A percentile compares a stretch with the other conserved stretches of the same genome.
Evolutionary conservation across 2,113 vertebrate genomes (phyloP).

Genomic region (Scopus umbretta): DNA sequence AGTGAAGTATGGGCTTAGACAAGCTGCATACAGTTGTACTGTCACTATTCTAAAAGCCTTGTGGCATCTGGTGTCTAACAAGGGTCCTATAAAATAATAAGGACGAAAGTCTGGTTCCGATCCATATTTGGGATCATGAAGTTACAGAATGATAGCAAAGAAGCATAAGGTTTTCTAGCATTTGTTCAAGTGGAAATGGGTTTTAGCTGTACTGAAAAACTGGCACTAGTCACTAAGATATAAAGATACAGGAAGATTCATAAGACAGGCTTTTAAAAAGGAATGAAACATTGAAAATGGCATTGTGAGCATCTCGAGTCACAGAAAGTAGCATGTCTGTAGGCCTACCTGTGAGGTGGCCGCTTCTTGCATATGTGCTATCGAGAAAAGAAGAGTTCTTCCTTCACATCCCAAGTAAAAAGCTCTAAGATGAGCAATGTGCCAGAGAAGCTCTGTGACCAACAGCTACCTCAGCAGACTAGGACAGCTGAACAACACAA

Average conservation of each 20-base stretch:
- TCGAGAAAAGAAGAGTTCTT: background rate
- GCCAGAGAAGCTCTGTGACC: background rate
- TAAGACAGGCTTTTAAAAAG: background rate
- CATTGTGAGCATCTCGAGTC: background rate
- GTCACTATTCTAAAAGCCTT: background rate
- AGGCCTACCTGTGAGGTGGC: background rate
- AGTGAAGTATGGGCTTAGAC: background rate
- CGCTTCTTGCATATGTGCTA: rapidly evolving
- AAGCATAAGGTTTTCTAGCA: background rate
- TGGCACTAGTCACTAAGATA: background rate
- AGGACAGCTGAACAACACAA: background rate
- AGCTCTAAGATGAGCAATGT: background rate
- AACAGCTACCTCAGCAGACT: background rate
- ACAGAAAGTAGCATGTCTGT: background rate
- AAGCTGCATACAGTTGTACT: background rate
- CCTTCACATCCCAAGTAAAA: background rate
- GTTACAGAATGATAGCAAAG: background rate
- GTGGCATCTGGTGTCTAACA: background rate
- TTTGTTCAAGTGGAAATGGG: background rate
- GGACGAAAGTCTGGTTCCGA: background rate
- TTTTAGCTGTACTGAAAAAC: background rate
- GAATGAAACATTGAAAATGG: background rate
- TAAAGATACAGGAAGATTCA: background rate
- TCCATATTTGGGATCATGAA: background rate
- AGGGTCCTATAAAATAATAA: background rate